Conservation (phyloP, 2,113 vertebrate genomes). For the Centrocercus urophasianus region DNA sequence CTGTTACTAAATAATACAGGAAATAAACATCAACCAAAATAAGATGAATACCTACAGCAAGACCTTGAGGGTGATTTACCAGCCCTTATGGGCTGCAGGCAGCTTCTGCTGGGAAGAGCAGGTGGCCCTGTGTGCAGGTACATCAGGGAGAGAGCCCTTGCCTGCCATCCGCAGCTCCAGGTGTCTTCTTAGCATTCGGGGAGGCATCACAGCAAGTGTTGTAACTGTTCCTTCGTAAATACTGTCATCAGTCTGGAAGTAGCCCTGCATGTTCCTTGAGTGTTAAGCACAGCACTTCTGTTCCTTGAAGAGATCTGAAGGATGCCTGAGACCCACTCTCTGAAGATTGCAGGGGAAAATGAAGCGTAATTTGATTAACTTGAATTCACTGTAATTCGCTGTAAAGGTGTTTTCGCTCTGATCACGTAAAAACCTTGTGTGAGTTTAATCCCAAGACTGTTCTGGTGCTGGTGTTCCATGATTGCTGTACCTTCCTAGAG, state of each 20-base stretch:
- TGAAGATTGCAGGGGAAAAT: background rate
- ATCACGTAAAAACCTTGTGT: rapidly evolving
- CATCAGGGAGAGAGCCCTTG: background rate
- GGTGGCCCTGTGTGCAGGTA: background rate
- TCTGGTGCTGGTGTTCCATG: background rate
- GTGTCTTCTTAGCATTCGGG: background rate
- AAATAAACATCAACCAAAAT: background rate
- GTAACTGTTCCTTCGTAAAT: background rate
- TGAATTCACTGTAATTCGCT: background rate
- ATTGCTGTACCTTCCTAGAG: background rate
- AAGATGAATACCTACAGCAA: background rate
- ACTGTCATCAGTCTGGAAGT: background rate
- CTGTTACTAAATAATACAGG: background rate
- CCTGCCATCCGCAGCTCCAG: background rate
- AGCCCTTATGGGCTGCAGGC: background rate
- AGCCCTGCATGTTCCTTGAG: background rate
- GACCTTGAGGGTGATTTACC: slow-evolving; percentile 2
- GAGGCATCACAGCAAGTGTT: background rate
- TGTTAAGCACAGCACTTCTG: background rate
- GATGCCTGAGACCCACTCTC: background rate
- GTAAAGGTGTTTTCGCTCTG: background rate
- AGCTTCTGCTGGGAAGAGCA: background rate
- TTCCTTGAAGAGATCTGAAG: background rate
- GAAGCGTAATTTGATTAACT: background rate
- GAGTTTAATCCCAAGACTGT: background rate